These are phyloP conservation scores for Frankliniella intonsa DNA, from an alignment of 2,888 invertebrate genomes.

Conservation along the genomic window DNA sequence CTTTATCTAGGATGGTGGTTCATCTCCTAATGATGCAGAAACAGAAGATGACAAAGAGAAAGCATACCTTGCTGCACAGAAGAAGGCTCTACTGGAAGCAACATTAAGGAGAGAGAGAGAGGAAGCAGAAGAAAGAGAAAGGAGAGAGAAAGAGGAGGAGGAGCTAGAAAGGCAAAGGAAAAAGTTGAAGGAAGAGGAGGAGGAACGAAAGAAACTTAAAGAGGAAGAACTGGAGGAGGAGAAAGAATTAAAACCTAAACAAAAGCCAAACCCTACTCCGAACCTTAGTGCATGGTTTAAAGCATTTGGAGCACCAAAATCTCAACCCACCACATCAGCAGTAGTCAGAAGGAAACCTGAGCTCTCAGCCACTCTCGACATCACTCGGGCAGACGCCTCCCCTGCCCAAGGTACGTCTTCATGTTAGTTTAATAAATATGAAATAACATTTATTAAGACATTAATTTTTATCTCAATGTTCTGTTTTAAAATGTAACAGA, in stretches of 20 bases:
- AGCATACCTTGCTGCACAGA: slow-evolving; percentile 36
- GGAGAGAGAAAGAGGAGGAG: slow-evolving; percentile 38
- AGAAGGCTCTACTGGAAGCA: slow-evolving; percentile 38
- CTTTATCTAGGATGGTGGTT: not conserved
- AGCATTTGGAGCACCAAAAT: slow-evolving; percentile 83
- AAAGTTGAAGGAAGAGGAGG: slow-evolving; percentile 40
- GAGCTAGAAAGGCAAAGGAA: slow-evolving; percentile 39
- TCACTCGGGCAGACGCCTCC: not conserved
- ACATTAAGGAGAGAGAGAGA: slow-evolving; percentile 36
- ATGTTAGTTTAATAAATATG: not conserved
- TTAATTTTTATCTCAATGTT: not conserved
- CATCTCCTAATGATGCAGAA: slow-evolving; percentile 31
- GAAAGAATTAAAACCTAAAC: slow-evolving; percentile 38
- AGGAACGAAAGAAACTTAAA: slow-evolving; percentile 33
- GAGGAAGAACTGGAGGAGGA: slow-evolving; percentile 11
- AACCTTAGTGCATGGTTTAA: slow-evolving; percentile 89
- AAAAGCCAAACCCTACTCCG: slow-evolving; percentile 62
- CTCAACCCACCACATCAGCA: slow-evolving; percentile 47
- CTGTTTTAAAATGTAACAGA: not conserved
- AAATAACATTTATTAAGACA: not conserved
- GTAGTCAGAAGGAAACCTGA: slow-evolving; percentile 50
- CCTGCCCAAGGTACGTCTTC: not conserved
- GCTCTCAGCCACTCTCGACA: slow-evolving; percentile 20
- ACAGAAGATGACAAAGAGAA: slow-evolving; percentile 38
- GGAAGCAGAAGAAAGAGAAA: slow-evolving; percentile 38